Conservation (phyloP, 1,140 invertebrate genomes). For the Adelges cooleyi region DNA sequence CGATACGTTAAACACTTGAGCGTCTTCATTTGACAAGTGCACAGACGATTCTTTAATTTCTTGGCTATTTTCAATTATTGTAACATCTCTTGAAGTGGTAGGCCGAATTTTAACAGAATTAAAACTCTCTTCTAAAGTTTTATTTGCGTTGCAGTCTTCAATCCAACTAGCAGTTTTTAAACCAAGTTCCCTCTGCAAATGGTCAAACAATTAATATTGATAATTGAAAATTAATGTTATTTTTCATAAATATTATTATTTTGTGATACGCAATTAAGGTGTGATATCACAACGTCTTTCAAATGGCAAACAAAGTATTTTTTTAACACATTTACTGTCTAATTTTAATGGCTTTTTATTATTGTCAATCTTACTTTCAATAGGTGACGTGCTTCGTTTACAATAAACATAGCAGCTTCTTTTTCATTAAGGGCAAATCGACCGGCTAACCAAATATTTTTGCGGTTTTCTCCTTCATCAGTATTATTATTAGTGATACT, state of each 20-base stretch:
- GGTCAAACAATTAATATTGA: neutral
- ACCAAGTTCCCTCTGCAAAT: slow-evolving; percentile 43
- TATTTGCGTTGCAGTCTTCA: slow-evolving; percentile 17
- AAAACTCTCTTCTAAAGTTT: neutral
- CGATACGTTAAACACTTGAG: neutral
- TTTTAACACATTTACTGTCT: no score
- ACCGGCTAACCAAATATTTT: slow-evolving; percentile 66
- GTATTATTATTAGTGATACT: slow-evolving; percentile 16
- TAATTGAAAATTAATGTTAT: no score
- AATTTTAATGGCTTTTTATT: neutral
- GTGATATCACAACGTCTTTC: no score
- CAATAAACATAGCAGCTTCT: slow-evolving; percentile 68
- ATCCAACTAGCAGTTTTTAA: slow-evolving; percentile 40
- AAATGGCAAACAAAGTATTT: no score
- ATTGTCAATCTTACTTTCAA: slow-evolving; percentile 41
- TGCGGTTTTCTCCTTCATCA: slow-evolving; percentile 28
- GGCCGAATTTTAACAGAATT: neutral
- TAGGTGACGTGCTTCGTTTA: slow-evolving; percentile 64
- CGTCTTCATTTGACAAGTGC: neutral
- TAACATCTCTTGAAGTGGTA: neutral
- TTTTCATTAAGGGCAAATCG: slow-evolving; percentile 64
- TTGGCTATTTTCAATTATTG: slow-evolving; percentile 13
- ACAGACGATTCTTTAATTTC: neutral
- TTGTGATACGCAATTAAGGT: neutral
- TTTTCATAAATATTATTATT: no score